Evolutionary conservation across 1,140 invertebrate genomes (phyloP), one percentile per base, ranked within the genome.

Genomic region (Heterodera schachtii): DNA sequence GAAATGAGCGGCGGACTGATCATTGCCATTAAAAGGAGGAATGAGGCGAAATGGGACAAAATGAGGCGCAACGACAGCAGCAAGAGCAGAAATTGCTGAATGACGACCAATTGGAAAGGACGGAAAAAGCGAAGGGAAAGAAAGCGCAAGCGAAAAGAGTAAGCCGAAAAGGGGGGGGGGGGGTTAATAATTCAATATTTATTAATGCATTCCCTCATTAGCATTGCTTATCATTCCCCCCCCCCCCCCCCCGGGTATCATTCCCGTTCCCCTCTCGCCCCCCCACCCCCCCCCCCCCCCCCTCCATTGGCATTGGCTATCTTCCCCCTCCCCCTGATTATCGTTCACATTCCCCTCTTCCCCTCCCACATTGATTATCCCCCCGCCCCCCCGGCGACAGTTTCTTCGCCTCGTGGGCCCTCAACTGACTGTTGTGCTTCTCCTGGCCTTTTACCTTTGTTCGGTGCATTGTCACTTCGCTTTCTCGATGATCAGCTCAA

Each of bases 381-480:
- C n/a, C n/a, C n/a, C n/a, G n/a, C 41, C 44, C 57, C 46, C 16
- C 19, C 43, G 11, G 41, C 44, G 46, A 41, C 44, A 78, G 76
- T 11, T 78, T n/a, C 21, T 78, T 11, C n/a, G 21, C 3, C 76
- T 78, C 21, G 49, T 78, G 19, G 60, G 76, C 19, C 76, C 76
- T n/a, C 76, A 78, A 46, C 47, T 78, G 69, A 70, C 76, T 3
- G 64, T 78, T 47, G 44, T 70, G 41, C 69, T 78, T 13, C 52
- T 78, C 5, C 21, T 78, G n/a, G 46, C 31, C 46, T 7, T 78
- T 46, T 81, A 81, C 52, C 47, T 81, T 78, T 75, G 41, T 21
- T 81, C 70, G 80, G 80, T n/a, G 80, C 73, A 57, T 41, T 78
- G 3, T 69, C 57, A 75, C 75, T 75, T 43, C 80, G 64, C 47